Evolutionary conservation across 2,888 invertebrate species (phyloP).

Genomic region (Nomada flava): DNA sequence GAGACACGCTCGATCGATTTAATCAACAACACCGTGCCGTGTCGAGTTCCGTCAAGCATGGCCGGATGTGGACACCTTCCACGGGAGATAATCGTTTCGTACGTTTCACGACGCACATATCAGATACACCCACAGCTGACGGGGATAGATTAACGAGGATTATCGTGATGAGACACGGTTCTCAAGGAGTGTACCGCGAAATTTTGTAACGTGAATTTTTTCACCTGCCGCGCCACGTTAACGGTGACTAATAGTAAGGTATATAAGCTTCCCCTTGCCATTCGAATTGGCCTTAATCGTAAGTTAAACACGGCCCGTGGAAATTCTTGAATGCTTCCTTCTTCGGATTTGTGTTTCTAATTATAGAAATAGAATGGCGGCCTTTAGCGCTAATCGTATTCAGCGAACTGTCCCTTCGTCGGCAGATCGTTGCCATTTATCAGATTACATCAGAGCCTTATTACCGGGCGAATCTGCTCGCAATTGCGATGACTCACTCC

Average conservation of each 20-base stretch:
- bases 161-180: neutral
- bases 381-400: neutral
- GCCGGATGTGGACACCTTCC: slow-evolving; percentile 20
- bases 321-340: neutral
- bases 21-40: slow-evolving; percentile 22
- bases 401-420: neutral
- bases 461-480: neutral
- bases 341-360: neutral
- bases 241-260: neutral
- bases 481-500: neutral
- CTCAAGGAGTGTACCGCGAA: neutral
- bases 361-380: neutral
- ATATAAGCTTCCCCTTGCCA: neutral
- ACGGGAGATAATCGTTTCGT: slow-evolving; percentile 36
- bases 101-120: slow-evolving; percentile 25
- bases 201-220: neutral
- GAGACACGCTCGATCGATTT: slow-evolving; percentile 26
- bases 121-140: neutral
- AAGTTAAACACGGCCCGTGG: neutral
- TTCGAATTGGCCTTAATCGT: neutral
- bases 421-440: slow-evolving; percentile 11
- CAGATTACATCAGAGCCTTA: neutral
- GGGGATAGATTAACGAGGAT: neutral
- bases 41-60: slow-evolving; percentile 9
- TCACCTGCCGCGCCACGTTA: neutral